Base-by-base conservation (phyloP, 2,888 invertebrate genomes). In the Tyria jacobaeae region DNA sequence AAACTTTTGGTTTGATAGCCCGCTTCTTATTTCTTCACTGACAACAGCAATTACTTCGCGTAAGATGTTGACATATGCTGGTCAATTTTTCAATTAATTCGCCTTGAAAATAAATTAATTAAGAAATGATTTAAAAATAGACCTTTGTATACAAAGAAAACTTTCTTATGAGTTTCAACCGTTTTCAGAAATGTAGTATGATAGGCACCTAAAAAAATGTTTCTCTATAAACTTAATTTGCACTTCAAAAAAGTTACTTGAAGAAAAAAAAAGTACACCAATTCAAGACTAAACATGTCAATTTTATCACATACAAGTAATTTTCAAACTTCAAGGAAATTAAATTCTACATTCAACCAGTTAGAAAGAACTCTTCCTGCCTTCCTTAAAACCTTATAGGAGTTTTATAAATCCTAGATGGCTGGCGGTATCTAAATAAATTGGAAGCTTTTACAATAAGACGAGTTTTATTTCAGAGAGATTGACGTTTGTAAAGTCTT, bases 401-500 rank as follows among this genome's bases (percentile, higher is more conserved):
- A 31, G 24, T 60, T 54, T 21, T 14, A 17, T 25, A 21, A 14
- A 9, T 60, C 57, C 24, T 6, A 57, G 51, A 53, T 21, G 35
- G n/a, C 39, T 51, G 7, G 41, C 49, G 9, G 52, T 75, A 14
- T 71, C 78, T 62, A 4, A 9, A 57, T 73, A 66, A 53, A 47
- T 60, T 76, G 66, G 76, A n/a, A 57, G 37, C 50, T 71, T 66
- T 57, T 64, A 62, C 73, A 75, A 76, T 76, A 75, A 73, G 73
- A 72, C 70, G 71, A 73, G 70, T 76, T 70, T 76, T 71, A 73
- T 79, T 80, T 79, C 68, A 57, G 65, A 66, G 63, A 76, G 76
- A 82, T 80, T 82, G 83, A 84, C 83, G 70, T 78, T 76, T 75
- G 74, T 72, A 72, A 79, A 78, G 78, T 70, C 75, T 65, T 60